phyloP scores from a whole-genome alignment of 2,797 vertebrate species.

The Neopelma chrysocephalum region DNA sequence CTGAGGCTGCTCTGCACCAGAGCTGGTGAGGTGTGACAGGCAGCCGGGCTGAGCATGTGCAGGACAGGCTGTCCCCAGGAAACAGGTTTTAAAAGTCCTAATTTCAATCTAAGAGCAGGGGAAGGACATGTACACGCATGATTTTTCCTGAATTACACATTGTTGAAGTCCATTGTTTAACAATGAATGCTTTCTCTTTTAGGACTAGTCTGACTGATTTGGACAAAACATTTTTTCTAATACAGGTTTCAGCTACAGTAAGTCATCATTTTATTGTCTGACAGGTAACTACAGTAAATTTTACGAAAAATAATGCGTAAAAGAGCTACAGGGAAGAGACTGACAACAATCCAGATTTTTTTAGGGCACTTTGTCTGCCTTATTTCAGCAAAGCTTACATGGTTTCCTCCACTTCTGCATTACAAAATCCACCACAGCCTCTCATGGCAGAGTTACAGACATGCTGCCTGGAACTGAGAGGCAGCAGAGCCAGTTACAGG shows the following conservation, averaged over 20 bases:
- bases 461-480: not conserved
- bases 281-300: not conserved
- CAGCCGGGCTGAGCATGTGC: not conserved
- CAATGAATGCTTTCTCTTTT: not conserved
- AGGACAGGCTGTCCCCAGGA: not conserved
- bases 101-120: not conserved
- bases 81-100: not conserved
- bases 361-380: not conserved
- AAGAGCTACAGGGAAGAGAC: not conserved
- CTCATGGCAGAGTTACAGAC: not conserved
- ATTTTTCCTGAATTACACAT: not conserved
- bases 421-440: not conserved
- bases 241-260: not conserved
- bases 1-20: not conserved
- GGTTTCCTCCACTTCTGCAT: not conserved
- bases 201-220: not conserved
- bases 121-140: not conserved
- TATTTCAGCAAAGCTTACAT: not conserved
- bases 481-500: not conserved
- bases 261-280: not conserved
- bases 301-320: not conserved
- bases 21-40: not conserved
- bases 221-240: not conserved
- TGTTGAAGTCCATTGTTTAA: not conserved
- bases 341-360: not conserved